Conservation (phyloP, 2,888 invertebrate species). For the Euzophera pinguis region DNA sequence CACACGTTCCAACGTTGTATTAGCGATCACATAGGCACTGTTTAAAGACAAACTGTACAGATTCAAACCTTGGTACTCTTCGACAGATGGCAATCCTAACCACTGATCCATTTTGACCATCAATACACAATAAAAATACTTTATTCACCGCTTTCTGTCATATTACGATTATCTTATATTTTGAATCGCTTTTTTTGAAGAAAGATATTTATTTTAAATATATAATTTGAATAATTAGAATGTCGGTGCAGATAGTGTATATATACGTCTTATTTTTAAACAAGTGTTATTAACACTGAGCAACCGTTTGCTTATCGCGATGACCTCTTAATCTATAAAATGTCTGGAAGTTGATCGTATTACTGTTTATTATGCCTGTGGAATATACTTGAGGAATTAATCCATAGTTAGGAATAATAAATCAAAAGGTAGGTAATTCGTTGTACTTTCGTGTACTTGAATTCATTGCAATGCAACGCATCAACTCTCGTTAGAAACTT, state of each 20-base stretch:
- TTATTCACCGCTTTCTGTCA: no score
- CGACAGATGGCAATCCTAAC: slow-evolving; percentile 17
- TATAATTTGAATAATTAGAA: no score
- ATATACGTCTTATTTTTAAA: not conserved
- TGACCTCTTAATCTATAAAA: not conserved
- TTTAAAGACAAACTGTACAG: slow-evolving; percentile 18
- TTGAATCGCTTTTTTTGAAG: no score
- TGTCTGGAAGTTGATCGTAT: not conserved
- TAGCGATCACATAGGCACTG: slow-evolving; percentile 19
- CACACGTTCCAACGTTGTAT: slow-evolving; percentile 16
- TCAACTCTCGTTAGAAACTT: no score
- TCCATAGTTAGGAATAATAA: no score
- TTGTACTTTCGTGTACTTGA: no score
- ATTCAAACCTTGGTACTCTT: slow-evolving; percentile 16
- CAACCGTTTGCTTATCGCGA: not conserved
- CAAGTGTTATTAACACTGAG: not conserved
- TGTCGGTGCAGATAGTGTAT: not conserved
- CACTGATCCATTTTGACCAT: slow-evolving; percentile 17
- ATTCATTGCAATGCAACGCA: no score
- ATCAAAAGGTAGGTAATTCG: no score
- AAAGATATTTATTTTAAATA: no score
- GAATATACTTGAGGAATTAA: not conserved
- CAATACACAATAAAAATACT: not conserved
- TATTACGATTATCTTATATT: no score
- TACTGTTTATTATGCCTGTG: not conserved